Conservation (phyloP, 1,140 invertebrate species). For the Harpegnathos saltator region DNA sequence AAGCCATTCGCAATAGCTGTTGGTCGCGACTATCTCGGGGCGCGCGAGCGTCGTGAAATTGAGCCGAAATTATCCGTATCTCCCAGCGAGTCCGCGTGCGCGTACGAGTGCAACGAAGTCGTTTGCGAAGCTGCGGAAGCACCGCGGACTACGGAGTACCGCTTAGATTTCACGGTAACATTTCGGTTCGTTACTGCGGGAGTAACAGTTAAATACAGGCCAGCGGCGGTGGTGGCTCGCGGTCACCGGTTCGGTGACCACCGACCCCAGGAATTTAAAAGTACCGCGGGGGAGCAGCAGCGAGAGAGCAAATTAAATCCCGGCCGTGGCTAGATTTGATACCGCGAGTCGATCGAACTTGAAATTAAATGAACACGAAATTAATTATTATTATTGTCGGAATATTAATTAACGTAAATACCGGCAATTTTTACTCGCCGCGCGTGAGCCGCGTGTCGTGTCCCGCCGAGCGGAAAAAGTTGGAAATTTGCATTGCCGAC, state of each 20-base stretch:
- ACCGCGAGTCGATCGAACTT: neutral
- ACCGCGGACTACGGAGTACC: slow-evolving; percentile 1
- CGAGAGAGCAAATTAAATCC: neutral
- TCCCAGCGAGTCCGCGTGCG: too few relatives aligned
- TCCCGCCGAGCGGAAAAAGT: neutral
- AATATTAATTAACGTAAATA: neutral
- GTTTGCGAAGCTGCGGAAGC: slow-evolving; percentile 30
- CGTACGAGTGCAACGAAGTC: slow-evolving; percentile 1
- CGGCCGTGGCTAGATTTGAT: neutral
- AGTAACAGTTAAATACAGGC: slow-evolving; percentile 45
- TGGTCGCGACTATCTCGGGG: neutral
- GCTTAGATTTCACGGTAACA: slow-evolving; percentile 16
- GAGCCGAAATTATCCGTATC: slow-evolving; percentile 33
- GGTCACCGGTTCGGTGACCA: slow-evolving; percentile 17
- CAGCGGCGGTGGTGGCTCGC: neutral
- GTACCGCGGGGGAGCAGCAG: neutral
- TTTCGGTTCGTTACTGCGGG: slow-evolving; percentile 47
- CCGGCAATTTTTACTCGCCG: neutral
- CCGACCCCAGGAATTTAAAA: slow-evolving; percentile 29
- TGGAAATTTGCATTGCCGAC: neutral
- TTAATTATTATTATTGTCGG: neutral
- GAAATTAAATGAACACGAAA: slow-evolving; percentile 7
- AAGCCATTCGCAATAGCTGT: slow-evolving; percentile 2
- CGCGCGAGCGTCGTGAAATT: slow-evolving; percentile 9
- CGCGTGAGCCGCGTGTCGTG: neutral